Conservation (phyloP, 2,113 vertebrate genomes). For the Ploceus nigricollis region DNA sequence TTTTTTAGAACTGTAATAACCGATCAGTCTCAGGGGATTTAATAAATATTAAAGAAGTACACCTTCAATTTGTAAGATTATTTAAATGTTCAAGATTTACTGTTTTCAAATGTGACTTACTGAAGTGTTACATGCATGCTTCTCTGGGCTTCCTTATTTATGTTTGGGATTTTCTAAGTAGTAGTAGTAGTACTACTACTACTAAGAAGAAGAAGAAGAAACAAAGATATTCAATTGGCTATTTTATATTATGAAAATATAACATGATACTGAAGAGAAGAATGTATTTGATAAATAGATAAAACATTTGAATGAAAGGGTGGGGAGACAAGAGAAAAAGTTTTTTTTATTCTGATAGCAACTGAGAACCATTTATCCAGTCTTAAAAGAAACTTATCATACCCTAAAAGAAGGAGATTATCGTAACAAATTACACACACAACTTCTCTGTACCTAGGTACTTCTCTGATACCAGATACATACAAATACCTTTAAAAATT, state of each 20-base stretch:
- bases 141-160: background rate
- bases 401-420: background rate
- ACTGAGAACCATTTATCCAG: background rate
- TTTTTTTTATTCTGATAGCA: background rate
- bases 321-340: fast-evolving
- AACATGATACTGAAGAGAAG: background rate
- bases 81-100: background rate
- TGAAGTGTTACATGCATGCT: background rate
- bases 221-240: background rate
- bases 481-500: background rate
- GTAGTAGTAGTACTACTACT: background rate
- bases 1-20: background rate
- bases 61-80: background rate
- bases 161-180: background rate
- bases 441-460: background rate
- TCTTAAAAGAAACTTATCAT: background rate
- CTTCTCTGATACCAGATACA: background rate
- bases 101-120: background rate
- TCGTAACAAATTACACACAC: background rate
- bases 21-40: background rate
- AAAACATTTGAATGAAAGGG: background rate
- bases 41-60: background rate
- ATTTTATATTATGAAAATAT: background rate
- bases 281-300: background rate
- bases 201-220: background rate